Evolutionary conservation across 2,888 invertebrate species (phyloP).

Genomic region (Pammene fasciana): DNA sequence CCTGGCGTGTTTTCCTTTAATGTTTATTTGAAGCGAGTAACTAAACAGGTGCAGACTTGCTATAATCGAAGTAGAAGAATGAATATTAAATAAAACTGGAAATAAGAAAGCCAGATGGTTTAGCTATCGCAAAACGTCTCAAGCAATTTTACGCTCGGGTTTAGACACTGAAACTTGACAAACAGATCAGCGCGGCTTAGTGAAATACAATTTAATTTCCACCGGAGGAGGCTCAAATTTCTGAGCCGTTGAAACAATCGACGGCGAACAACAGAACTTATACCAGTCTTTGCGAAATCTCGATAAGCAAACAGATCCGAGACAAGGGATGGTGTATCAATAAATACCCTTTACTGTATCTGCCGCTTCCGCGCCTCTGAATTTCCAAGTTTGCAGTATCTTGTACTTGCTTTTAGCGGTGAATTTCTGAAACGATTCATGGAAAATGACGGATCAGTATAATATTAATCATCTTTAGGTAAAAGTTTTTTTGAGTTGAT

Average conservation of each 20-base stretch:
- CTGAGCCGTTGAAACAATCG: conserved; percentile 36
- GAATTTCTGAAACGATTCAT: conserved; percentile 28
- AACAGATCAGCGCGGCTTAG: conserved; percentile 38
- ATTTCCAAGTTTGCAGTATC: conserved; percentile 18
- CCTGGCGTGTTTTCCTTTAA: too few relatives aligned
- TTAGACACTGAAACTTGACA: conserved; percentile 34
- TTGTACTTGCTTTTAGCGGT: conserved; percentile 19
- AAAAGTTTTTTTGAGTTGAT: neutral
- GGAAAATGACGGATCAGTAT: conserved; percentile 1
- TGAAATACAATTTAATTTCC: conserved; percentile 38
- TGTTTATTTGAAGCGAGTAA: too few relatives aligned
- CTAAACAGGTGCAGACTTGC: too few relatives aligned
- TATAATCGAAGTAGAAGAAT: too few relatives aligned
- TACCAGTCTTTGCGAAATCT: conserved; percentile 55
- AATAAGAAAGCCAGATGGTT: conserved; percentile 3
- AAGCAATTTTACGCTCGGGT: conserved; percentile 18
- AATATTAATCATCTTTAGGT: neutral
- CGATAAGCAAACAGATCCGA: conserved; percentile 50
- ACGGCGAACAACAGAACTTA: conserved; percentile 40
- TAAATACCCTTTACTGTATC: conserved; percentile 64
- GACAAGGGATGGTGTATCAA: conserved; percentile 58
- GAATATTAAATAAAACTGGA: too few relatives aligned
- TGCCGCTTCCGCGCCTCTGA: conserved; percentile 51
- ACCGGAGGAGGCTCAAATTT: conserved; percentile 39
- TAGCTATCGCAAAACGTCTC: conserved; percentile 4